Evolutionary conservation across 2,888 invertebrate species (phyloP).

Genomic region (Drosophila acutilabella): DNA sequence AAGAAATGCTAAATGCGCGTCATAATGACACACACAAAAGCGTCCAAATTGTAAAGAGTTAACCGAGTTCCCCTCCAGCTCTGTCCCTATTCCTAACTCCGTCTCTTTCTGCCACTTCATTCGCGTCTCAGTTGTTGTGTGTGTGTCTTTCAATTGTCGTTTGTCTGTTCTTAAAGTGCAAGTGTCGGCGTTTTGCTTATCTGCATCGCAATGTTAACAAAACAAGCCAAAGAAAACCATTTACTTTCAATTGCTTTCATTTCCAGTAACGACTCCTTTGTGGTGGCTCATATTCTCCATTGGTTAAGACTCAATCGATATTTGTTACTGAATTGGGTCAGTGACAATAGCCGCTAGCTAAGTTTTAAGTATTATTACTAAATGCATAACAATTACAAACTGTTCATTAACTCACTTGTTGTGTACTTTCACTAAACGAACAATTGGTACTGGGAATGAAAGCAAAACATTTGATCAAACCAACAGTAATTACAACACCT

Average conservation of each 20-base stretch:
- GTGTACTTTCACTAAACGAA: neutral
- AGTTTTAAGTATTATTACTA: neutral
- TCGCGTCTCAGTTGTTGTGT: neutral
- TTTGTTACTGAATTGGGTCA: slow-evolving; percentile 5
- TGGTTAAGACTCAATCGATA: slow-evolving; percentile 25
- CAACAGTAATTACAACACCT: too few relatives aligned
- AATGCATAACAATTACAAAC: slow-evolving; percentile 1
- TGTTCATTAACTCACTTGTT: neutral
- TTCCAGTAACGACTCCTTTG: slow-evolving; percentile 4
- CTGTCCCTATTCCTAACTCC: neutral
- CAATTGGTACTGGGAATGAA: too few relatives aligned
- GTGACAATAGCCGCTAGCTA: neutral
- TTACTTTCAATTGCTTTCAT: slow-evolving; percentile 15
- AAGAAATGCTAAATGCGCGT: slow-evolving; percentile 43
- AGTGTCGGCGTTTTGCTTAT: slow-evolving; percentile 36
- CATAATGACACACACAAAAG: slow-evolving; percentile 59
- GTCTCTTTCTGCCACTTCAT: neutral
- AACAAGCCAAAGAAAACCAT: slow-evolving; percentile 23
- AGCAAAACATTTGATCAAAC: too few relatives aligned
- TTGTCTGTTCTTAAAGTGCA: slow-evolving; percentile 29
- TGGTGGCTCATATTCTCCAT: neutral
- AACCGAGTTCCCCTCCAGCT: slow-evolving; percentile 12
- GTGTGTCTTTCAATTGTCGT: slow-evolving; percentile 7
- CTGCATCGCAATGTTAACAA: slow-evolving; percentile 31
- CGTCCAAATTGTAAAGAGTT: slow-evolving; percentile 44